These are phyloP conservation scores for Zosterops hypoxanthus DNA, from an alignment of 2,113 vertebrate genomes.

Conservation along the genomic window DNA sequence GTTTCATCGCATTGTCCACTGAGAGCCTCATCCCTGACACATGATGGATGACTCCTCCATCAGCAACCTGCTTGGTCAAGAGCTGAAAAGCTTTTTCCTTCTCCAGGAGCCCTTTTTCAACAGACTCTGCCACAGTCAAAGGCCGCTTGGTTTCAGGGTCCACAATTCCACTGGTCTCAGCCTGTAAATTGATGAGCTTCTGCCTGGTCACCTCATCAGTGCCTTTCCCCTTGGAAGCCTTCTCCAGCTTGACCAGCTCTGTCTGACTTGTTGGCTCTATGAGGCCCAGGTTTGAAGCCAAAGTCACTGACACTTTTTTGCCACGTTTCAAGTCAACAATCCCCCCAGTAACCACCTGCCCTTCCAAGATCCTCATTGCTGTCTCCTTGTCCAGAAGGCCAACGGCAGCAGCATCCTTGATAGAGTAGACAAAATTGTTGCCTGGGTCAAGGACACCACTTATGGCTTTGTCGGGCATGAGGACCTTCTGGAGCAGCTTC, in stretches of 20 bases:
- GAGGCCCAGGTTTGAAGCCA: conserved; percentile 89
- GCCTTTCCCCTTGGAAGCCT: conserved; percentile 85
- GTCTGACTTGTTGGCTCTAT: conserved; percentile 75
- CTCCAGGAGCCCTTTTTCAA: conserved; percentile 79
- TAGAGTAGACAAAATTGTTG: conserved; percentile 76
- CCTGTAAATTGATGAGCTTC: conserved; percentile 82
- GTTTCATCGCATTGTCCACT: conserved; percentile 79
- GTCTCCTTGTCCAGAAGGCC: conserved; percentile 88
- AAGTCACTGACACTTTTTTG: conserved; percentile 89
- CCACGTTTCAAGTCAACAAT: conserved; percentile 86
- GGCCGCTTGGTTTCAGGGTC: conserved; percentile 81
- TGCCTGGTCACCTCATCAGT: conserved; percentile 70
- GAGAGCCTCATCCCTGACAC: conserved; percentile 86
- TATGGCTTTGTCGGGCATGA: conserved; percentile 85
- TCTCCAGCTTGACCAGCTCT: conserved; percentile 85
- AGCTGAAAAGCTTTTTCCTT: conserved; percentile 76
- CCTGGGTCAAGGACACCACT: conserved; percentile 85
- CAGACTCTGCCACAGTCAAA: conserved; percentile 78
- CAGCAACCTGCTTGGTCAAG: conserved; percentile 85
- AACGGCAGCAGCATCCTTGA: conserved; percentile 81
- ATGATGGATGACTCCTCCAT: conserved; percentile 91
- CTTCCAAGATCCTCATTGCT: conserved; percentile 84
- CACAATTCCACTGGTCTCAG: conserved; percentile 87
- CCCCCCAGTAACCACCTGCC: conserved; percentile 91
- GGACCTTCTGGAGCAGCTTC: conserved; percentile 84